phyloP scores from a whole-genome alignment of 2,888 invertebrate genomes.

The Nemapogon koenigi region DNA sequence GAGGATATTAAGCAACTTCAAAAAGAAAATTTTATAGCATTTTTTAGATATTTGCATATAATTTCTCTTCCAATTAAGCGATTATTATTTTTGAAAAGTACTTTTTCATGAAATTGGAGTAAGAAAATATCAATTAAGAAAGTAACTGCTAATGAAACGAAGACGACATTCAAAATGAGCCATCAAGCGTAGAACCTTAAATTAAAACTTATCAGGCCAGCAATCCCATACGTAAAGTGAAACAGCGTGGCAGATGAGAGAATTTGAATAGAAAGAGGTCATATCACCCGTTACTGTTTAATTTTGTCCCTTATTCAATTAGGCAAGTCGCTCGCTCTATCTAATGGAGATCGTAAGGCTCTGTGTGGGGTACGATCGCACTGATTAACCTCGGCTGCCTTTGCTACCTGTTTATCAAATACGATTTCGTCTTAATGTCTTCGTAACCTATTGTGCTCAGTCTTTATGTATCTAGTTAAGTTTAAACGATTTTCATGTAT shows the following conservation, averaged over 20 bases:
- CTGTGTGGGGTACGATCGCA: constrained; percentile 27
- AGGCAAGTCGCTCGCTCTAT: constrained; percentile 44
- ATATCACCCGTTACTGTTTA: constrained; percentile 39
- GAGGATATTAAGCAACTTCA: no score
- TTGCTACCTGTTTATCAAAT: constrained; percentile 1
- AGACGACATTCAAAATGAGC: no score
- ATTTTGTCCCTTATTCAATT: constrained; percentile 61
- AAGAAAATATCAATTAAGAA: no score
- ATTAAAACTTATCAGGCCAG: background rate
- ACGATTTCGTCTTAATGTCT: constrained; percentile 7
- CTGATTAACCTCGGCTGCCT: constrained; percentile 48
- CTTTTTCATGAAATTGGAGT: no score
- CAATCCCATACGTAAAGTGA: constrained; percentile 23
- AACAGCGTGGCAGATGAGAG: constrained; percentile 30
- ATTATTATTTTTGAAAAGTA: no score
- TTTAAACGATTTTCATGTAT: no score
- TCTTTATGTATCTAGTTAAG: no score
- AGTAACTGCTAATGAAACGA: no score
- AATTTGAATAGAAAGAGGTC: constrained; percentile 63
- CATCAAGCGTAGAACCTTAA: no score
- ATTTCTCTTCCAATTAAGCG: no score
- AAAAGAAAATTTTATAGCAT: no score
- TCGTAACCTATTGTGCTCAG: background rate
- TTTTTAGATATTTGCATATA: no score
- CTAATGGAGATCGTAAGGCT: constrained; percentile 50